These are phyloP conservation scores for Pycnonotus jocosus DNA, from an alignment of 2,113 vertebrate genomes.

Conservation along the genomic window DNA sequence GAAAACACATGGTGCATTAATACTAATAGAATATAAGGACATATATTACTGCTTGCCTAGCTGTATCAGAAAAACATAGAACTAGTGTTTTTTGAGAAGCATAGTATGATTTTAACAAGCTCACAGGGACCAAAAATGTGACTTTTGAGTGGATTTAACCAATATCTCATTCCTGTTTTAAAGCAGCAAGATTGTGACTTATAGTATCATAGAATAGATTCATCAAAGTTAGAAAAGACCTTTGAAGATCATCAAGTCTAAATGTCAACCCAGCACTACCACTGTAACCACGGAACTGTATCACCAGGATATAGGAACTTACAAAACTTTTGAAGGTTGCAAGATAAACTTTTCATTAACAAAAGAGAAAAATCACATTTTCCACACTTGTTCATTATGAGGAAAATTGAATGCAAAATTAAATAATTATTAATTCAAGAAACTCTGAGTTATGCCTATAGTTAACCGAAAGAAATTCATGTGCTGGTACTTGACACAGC, in stretches of 20 bases:
- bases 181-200: neutral
- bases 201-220: neutral
- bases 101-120: neutral
- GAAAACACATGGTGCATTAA: neutral
- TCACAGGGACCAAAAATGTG: neutral
- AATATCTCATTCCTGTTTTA: neutral
- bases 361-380: neutral
- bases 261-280: neutral
- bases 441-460: neutral
- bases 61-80: neutral
- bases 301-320: neutral
- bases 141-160: neutral
- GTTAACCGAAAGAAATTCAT: neutral
- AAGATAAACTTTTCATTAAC: neutral
- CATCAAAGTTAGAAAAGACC: neutral
- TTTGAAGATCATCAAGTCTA: neutral
- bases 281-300: neutral
- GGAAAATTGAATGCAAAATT: neutral
- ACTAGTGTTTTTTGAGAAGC: neutral
- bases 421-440: neutral
- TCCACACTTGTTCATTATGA: neutral
- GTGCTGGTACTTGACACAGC: neutral
- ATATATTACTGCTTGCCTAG: neutral
- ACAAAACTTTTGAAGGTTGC: neutral
- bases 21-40: rapidly evolving